Conservation (phyloP, 1,140 invertebrate genomes). For the Meloidogyne exigua region DNA sequence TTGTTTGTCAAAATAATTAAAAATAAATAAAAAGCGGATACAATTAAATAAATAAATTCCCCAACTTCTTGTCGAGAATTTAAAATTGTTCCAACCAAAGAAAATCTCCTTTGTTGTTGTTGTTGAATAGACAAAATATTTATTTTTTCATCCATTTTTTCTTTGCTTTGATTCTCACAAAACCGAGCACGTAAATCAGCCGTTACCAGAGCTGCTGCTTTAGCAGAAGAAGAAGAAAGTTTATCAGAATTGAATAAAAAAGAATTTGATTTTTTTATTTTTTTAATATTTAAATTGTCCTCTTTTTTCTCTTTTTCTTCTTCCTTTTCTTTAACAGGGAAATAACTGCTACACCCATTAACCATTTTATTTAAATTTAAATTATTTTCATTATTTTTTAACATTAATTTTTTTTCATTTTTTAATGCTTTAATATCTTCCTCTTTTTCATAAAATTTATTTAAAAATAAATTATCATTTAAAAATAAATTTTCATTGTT, state of each 20-base stretch:
- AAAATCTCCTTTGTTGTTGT: conserved; percentile 1
- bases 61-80: not conserved
- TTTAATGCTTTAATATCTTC: too few species aligned
- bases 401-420: too few species aligned
- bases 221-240: not conserved
- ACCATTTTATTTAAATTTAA: not conserved
- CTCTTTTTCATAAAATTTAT: too few species aligned
- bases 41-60: not conserved
- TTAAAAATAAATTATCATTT: too few species aligned
- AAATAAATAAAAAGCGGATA: not conserved
- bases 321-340: not conserved
- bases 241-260: not conserved
- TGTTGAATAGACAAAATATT: not conserved
- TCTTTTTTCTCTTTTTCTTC: conserved; percentile 1
- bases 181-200: not conserved
- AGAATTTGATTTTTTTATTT: not conserved
- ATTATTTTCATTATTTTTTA: not conserved
- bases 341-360: not conserved
- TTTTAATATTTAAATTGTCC: not conserved
- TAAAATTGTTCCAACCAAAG: not conserved
- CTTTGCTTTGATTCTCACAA: not conserved
- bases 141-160: not conserved
- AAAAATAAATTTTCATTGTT: too few species aligned
- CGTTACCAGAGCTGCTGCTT: not conserved
- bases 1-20: too few species aligned